phyloP scores from a whole-genome alignment of 37 sponge, comb jelly and placozoan genomes.

The Agelas oroides region DNA sequence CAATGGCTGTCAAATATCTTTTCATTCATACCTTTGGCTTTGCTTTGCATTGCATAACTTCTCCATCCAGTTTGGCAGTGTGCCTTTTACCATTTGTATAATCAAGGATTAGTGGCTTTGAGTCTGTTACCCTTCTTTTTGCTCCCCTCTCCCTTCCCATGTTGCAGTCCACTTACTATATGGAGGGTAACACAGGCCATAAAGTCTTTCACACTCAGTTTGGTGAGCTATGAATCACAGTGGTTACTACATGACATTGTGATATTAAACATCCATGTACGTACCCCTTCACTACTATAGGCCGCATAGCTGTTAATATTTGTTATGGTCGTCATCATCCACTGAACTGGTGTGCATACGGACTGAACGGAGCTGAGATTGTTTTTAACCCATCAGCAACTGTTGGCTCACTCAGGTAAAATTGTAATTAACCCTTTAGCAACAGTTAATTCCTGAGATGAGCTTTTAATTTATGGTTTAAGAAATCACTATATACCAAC shows the following conservation, averaged over 20 bases:
- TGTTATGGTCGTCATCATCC: conserved; percentile 98
- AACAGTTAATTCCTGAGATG: neutral
- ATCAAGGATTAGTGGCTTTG: too few relatives aligned
- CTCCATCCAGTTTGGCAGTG: too few relatives aligned
- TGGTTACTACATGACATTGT: too few relatives aligned
- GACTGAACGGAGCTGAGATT: conserved; percentile 96
- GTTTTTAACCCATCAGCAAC: conserved; percentile 98
- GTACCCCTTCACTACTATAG: conserved; percentile 30
- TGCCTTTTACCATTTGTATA: too few relatives aligned
- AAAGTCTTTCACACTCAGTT: conserved; percentile 90
- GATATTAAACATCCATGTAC: too few relatives aligned
- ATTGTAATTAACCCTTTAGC: too few relatives aligned
- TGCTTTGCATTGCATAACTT: too few relatives aligned
- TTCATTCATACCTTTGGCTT: too few relatives aligned
- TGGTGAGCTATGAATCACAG: conserved; percentile 51
- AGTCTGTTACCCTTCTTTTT: too few relatives aligned
- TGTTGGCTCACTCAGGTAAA: conserved; percentile 92
- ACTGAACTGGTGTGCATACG: conserved; percentile 94
- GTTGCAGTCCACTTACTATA: conserved; percentile 93
- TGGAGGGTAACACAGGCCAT: conserved; percentile 95
- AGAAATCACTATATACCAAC: too few relatives aligned
- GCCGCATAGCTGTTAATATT: conserved; percentile 91
- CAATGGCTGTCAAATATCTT: too few relatives aligned
- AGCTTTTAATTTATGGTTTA: neutral
- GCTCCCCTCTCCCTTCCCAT: too few relatives aligned